phyloP scores from a whole-genome alignment of 2,113 vertebrate genomes.

The human (Homo sapiens) region DNA sequence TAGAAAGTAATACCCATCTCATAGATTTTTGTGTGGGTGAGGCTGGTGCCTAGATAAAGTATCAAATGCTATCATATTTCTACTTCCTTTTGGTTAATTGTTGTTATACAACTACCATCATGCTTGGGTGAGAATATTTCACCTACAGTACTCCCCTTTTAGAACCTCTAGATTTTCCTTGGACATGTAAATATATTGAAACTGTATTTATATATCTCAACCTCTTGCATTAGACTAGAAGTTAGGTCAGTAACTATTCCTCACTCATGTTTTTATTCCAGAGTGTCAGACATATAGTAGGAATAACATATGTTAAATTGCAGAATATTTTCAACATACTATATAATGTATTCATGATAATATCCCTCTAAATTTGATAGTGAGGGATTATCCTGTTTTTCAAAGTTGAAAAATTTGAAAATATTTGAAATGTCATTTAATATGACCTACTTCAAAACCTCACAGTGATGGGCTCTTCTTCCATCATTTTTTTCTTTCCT shows the following conservation, averaged over 20 bases:
- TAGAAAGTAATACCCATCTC: not conserved
- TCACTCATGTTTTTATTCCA: not conserved
- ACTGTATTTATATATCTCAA: not conserved
- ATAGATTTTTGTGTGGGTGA: not conserved
- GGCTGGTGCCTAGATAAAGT: not conserved
- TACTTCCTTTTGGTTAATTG: not conserved
- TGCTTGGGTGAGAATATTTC: not conserved
- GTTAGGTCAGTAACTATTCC: not conserved
- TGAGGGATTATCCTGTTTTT: not conserved
- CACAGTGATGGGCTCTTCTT: accelerated
- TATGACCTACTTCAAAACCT: not conserved
- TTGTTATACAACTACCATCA: not conserved
- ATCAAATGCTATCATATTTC: not conserved
- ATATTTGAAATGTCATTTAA: not conserved
- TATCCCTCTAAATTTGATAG: not conserved
- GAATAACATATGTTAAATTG: not conserved
- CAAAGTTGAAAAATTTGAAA: not conserved
- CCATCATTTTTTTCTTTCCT: not conserved
- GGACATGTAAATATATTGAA: not conserved
- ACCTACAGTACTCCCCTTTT: not conserved
- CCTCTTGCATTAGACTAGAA: not conserved
- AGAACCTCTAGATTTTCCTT: not conserved
- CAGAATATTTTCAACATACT: not conserved
- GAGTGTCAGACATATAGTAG: not conserved
- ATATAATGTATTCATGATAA: not conserved